A percentile compares a stretch with the other conserved stretches of the same genome.
Evolutionary conservation across 2,888 invertebrate species (phyloP).

Genomic region (Bellardia bayeri): DNA sequence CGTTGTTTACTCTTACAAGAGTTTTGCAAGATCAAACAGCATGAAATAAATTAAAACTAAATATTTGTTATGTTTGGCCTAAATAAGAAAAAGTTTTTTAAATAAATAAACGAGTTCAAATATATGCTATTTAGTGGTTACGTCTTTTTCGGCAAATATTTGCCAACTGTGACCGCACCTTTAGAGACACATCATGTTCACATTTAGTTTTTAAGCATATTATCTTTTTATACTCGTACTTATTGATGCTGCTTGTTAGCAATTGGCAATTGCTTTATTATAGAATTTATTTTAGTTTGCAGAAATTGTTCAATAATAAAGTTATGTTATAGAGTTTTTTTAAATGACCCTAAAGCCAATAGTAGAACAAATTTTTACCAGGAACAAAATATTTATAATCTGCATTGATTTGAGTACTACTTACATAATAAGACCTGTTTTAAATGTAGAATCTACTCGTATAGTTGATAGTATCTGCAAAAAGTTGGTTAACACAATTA

Average conservation of each 20-base stretch:
- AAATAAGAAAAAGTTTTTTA: no score
- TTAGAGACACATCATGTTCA: background rate
- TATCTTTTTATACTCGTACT: background rate
- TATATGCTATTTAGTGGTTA: no score
- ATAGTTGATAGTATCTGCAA: background rate
- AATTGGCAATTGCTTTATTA: background rate
- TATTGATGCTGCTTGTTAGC: background rate
- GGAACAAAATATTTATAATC: slow-evolving; percentile 2
- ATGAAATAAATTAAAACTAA: no score
- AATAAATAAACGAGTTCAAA: no score
- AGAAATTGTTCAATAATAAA: background rate
- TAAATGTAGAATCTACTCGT: background rate
- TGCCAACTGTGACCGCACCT: no score
- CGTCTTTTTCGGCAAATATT: no score
- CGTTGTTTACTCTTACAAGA: no score
- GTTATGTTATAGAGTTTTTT: background rate
- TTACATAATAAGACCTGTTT: background rate
- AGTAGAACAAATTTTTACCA: background rate
- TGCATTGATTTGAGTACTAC: slow-evolving; percentile 5
- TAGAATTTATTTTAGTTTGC: background rate
- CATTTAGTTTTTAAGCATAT: background rate
- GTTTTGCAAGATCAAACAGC: no score
- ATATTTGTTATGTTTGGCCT: no score
- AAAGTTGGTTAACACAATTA: background rate
- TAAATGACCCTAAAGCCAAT: slow-evolving; percentile 32